These are phyloP conservation scores for Quadroppia sp. DNA, from an alignment of 2,888 invertebrate genomes.

Conservation along the genomic window DNA sequence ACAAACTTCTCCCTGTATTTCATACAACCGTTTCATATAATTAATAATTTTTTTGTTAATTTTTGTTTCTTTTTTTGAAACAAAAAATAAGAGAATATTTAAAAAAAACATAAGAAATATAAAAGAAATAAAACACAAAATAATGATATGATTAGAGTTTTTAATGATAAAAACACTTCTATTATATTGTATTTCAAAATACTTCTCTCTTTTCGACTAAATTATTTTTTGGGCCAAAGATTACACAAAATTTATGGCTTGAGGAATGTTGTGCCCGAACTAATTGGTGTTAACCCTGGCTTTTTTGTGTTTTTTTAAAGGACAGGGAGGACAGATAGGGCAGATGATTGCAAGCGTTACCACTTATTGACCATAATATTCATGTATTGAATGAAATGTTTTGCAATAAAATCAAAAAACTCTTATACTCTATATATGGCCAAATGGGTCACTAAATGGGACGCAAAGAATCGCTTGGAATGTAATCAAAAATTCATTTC, in stretches of 20 bases:
- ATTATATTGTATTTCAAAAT: background rate
- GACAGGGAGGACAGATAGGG: too few relatives aligned
- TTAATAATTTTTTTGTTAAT: too few relatives aligned
- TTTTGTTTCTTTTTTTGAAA: too few relatives aligned
- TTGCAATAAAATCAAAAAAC: background rate
- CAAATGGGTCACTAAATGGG: conserved; percentile 32
- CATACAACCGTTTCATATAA: too few relatives aligned
- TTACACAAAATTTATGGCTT: background rate
- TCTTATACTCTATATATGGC: conserved; percentile 17
- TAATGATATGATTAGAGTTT: too few relatives aligned
- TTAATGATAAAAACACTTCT: background rate
- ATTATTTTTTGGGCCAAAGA: background rate
- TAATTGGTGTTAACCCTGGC: background rate
- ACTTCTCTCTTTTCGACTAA: background rate
- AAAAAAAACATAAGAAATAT: too few relatives aligned
- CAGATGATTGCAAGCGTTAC: too few relatives aligned
- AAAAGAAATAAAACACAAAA: too few relatives aligned
- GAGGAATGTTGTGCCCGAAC: background rate
- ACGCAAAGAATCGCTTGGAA: background rate
- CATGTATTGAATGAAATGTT: too few relatives aligned
- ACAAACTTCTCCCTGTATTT: too few relatives aligned
- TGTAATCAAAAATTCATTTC: background rate
- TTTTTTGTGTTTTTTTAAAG: background rate
- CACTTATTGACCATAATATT: too few relatives aligned
- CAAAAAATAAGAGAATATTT: too few relatives aligned